Conservation (phyloP, 1,140 invertebrate genomes). For the Sitophilus oryzae region DNA sequence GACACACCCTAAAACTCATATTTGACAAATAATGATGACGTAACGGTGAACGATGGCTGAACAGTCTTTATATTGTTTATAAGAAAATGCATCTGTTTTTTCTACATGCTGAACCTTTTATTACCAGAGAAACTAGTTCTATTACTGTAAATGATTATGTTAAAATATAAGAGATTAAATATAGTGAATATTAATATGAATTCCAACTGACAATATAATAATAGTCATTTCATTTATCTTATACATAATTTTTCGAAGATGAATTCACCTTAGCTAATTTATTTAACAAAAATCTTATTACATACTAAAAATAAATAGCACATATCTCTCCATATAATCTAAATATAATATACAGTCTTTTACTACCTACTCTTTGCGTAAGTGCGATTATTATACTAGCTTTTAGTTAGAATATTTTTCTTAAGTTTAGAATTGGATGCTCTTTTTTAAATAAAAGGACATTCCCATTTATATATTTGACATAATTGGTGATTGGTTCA, state of each 20-base stretch:
- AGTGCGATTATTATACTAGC: neutral
- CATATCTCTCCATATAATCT: neutral
- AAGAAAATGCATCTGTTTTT: too few species aligned
- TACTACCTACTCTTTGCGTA: neutral
- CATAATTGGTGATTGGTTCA: neutral
- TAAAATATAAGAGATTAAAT: too few species aligned
- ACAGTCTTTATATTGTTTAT: too few species aligned
- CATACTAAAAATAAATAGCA: neutral
- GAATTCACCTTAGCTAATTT: too few species aligned
- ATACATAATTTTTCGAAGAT: neutral
- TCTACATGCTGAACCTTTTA: too few species aligned
- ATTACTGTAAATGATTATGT: too few species aligned
- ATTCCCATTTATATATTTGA: neutral
- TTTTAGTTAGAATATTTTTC: neutral
- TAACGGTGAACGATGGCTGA: too few species aligned
- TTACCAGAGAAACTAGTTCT: too few species aligned
- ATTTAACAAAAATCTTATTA: neutral
- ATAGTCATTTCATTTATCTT: neutral
- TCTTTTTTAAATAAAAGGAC: neutral
- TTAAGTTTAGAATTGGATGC: neutral
- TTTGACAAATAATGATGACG: too few species aligned
- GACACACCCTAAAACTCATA: too few species aligned
- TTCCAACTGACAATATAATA: too few species aligned
- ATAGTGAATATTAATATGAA: too few species aligned
- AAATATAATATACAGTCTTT: neutral